Evolutionary conservation across 2,888 invertebrate species (phyloP).

Genomic region (Spisula subtruncata): DNA sequence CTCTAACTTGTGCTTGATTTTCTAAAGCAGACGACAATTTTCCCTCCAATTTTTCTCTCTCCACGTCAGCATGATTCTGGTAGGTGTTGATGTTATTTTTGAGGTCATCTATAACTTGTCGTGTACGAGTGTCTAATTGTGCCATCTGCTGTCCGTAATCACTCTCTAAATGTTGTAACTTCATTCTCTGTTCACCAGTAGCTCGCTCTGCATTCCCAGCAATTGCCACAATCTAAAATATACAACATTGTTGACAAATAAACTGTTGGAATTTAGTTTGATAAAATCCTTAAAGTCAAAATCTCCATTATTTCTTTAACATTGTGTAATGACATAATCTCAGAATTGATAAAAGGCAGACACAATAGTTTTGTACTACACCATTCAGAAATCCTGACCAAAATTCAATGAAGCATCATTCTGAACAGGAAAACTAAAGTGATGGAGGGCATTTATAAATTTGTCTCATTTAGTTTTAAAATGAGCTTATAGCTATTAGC

Average conservation of each 20-base stretch:
- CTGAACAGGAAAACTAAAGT: no score
- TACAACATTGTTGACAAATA: background rate
- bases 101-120: constrained; percentile 83
- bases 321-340: no score
- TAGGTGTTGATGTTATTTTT: constrained; percentile 78
- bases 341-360: no score
- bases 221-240: constrained; percentile 76
- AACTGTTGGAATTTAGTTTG: background rate
- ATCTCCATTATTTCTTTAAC: no score
- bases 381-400: no score
- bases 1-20: constrained; percentile 75
- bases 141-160: constrained; percentile 84
- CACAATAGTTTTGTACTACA: background rate
- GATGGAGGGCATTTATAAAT: no score
- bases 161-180: constrained; percentile 83
- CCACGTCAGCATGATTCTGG: constrained; percentile 79
- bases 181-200: constrained; percentile 80
- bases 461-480: no score
- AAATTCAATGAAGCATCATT: no score
- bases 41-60: constrained; percentile 85
- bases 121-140: constrained; percentile 83
- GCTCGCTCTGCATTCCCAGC: constrained; percentile 76
- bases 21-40: constrained; percentile 82
- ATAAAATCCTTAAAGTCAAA: no score
- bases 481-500: no score